phyloP scores from a whole-genome alignment of 2,113 vertebrate species.

The Herpailurus yagouaroundi region DNA sequence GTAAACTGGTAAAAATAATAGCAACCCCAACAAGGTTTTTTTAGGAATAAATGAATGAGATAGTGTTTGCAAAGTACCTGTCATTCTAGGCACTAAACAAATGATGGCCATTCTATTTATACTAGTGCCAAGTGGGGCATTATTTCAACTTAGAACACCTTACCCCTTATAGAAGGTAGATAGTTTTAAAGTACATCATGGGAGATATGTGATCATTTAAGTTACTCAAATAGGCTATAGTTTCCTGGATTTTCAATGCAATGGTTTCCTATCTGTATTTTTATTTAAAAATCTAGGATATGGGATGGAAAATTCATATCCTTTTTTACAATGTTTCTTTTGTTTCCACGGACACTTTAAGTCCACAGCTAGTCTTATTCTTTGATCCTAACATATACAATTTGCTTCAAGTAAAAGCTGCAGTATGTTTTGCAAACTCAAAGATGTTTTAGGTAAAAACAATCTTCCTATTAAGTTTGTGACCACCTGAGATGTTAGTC shows the following conservation, averaged over 20 bases:
- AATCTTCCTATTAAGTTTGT: not conserved
- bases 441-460: not conserved
- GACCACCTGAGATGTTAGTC: not conserved
- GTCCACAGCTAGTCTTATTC: not conserved
- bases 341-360: not conserved
- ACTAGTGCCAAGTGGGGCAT: not conserved
- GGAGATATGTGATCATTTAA: not conserved
- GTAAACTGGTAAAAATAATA: not conserved
- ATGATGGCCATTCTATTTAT: not conserved
- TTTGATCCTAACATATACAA: not conserved
- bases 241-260: constrained; percentile 13
- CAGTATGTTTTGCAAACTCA: not conserved
- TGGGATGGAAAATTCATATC: not conserved
- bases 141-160: not conserved
- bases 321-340: not conserved
- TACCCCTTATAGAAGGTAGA: not conserved
- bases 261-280: constrained; percentile 16
- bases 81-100: not conserved
- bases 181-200: not conserved
- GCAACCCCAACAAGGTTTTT: not conserved
- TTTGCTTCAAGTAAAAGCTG: not conserved
- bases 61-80: constrained; percentile 38
- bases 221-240: not conserved
- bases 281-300: not conserved
- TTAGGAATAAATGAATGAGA: constrained; percentile 33